A percentile compares a stretch with the other conserved stretches of the same genome.
These are phyloP conservation scores for Xiphophorus hellerii DNA, from an alignment of 2,113 vertebrate genomes.

Conservation along the genomic window DNA sequence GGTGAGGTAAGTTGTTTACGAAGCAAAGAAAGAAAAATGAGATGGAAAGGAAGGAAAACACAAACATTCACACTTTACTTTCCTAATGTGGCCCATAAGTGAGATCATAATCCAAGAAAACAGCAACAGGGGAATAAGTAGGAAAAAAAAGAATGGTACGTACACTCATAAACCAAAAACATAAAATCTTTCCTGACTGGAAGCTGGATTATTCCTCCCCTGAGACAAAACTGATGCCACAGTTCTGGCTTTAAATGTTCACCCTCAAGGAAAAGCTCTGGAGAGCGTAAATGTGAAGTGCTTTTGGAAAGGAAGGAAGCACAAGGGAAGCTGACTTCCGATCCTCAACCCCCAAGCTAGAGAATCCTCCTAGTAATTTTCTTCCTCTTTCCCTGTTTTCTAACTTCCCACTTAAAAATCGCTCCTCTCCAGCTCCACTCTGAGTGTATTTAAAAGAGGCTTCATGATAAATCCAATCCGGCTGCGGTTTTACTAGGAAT, in stretches of 20 bases:
- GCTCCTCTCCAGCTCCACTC: not conserved
- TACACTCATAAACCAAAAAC: conserved; percentile 63
- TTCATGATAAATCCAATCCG: conserved; percentile 21
- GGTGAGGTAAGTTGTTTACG: conserved; percentile 62
- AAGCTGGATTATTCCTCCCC: conserved; percentile 71
- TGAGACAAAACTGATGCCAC: conserved; percentile 68
- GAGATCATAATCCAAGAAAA: conserved; percentile 39
- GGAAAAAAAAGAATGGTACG: conserved; percentile 28
- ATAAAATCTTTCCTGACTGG: conserved; percentile 73
- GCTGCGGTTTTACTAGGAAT: conserved; percentile 17
- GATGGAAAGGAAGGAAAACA: conserved; percentile 61
- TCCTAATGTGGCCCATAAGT: conserved; percentile 40
- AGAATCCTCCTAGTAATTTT: not conserved
- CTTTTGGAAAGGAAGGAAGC: conserved; percentile 61
- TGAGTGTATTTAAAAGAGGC: not conserved
- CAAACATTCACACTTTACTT: conserved; percentile 57
- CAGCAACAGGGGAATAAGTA: conserved; percentile 40
- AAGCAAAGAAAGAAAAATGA: conserved; percentile 39
- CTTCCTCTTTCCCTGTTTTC: conserved; percentile 15
- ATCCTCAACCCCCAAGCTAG: conserved; percentile 14
- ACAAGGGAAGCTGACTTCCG: conserved; percentile 53
- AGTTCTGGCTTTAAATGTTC: conserved; percentile 70
- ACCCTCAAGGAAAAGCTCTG: conserved; percentile 53
- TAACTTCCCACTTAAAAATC: conserved; percentile 17
- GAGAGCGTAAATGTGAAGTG: conserved; percentile 67